phyloP scores from a whole-genome alignment of 2,797 vertebrate species.

The Lycodopsis pacificus region DNA sequence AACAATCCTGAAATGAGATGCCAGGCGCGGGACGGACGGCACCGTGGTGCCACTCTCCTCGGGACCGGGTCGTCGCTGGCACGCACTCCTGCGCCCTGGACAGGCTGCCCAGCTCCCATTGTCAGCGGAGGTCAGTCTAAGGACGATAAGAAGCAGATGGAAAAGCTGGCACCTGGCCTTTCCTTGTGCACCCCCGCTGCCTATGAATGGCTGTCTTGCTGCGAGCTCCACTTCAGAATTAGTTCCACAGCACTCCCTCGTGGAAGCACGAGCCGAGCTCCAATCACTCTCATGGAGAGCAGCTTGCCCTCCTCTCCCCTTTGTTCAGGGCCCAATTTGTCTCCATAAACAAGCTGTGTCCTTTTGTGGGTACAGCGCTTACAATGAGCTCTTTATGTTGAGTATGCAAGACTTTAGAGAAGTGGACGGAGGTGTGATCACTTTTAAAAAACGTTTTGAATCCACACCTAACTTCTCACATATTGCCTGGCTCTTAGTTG shows the following conservation, averaged over 20 bases:
- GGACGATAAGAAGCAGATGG: conserved; percentile 86
- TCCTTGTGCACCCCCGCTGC: conserved; percentile 70
- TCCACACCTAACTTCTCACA: conserved; percentile 40
- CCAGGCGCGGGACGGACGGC: conserved; percentile 74
- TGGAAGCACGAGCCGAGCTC: conserved; percentile 67
- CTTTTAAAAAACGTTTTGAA: background rate
- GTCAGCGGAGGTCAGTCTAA: conserved; percentile 81
- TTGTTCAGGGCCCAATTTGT: conserved; percentile 71
- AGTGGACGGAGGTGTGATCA: conserved; percentile 19
- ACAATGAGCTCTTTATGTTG: conserved; percentile 26
- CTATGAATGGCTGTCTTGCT: conserved; percentile 72
- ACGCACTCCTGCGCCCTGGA: conserved; percentile 64
- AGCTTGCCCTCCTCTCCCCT: conserved; percentile 71
- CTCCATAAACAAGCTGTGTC: conserved; percentile 67
- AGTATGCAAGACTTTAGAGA: conserved; percentile 9
- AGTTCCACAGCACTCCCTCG: conserved; percentile 79
- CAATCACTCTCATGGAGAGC: conserved; percentile 73
- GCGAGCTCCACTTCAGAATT: conserved; percentile 77
- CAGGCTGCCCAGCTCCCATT: conserved; percentile 77
- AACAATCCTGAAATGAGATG: conserved; percentile 70
- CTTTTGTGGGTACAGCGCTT: conserved; percentile 46
- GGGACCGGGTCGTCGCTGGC: conserved; percentile 74
- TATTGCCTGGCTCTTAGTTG: conserved; percentile 32
- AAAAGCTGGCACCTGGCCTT: conserved; percentile 80
- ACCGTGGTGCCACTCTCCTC: conserved; percentile 66